These are phyloP conservation scores for Clanis bilineata DNA, from an alignment of 2,888 invertebrate genomes.

Conservation along the genomic window DNA sequence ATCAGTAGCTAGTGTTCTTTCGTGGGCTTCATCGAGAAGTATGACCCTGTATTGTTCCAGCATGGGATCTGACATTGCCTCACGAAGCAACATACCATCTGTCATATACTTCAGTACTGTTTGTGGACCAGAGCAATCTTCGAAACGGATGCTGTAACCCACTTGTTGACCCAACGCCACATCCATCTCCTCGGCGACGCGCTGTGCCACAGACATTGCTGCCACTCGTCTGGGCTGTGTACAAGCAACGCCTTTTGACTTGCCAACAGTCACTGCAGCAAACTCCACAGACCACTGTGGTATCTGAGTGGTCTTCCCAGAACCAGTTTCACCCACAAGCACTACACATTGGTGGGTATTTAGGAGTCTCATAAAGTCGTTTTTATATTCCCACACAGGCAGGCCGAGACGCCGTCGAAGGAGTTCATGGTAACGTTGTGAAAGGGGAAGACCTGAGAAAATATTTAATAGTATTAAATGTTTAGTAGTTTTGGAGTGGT, in stretches of 20 bases:
- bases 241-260: conserved; percentile 89
- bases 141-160: conserved; percentile 94
- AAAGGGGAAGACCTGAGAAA: conserved; percentile 87
- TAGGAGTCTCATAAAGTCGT: conserved; percentile 97
- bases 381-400: conserved; percentile 99
- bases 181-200: conserved; percentile 99
- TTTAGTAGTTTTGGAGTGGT: neutral
- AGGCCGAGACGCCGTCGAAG: conserved; percentile 93
- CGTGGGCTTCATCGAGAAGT: conserved; percentile 99
- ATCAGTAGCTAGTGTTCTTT: conserved; percentile 98
- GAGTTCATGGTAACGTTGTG: conserved; percentile 93
- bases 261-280: conserved; percentile 60
- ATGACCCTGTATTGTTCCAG: conserved; percentile 97
- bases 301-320: conserved; percentile 99
- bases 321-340: conserved; percentile 99
- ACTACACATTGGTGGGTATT: conserved; percentile 97
- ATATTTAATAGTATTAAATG: neutral
- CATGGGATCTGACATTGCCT: conserved; percentile 99
- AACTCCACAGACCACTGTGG: conserved; percentile 86
- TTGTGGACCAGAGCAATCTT: conserved; percentile 97
- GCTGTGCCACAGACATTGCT: conserved; percentile 99
- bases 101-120: conserved; percentile 99
- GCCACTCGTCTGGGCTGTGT: conserved; percentile 99
- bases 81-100: conserved; percentile 99
- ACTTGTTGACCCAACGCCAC: conserved; percentile 89